Percentiles rank a stretch among this genome's conserved stretches.
These are phyloP conservation scores for Sparidentex hasta DNA, from an alignment of 2,797 vertebrate genomes.

Conservation along the genomic window DNA sequence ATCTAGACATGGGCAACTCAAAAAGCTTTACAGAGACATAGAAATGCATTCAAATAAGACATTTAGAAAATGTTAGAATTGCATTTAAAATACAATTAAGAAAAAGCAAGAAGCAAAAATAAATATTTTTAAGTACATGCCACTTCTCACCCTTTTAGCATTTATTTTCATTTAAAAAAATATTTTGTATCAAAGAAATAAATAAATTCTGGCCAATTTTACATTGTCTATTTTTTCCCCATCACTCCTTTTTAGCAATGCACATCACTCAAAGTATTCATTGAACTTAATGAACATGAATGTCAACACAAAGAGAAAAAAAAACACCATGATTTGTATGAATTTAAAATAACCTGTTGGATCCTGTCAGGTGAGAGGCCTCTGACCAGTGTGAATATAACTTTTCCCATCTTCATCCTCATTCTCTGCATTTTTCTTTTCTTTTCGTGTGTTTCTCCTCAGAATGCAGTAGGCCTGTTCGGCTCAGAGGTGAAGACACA, in stretches of 20 bases:
- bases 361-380: not conserved
- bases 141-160: no score
- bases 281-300: not conserved
- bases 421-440: not conserved
- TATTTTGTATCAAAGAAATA: no score
- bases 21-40: no score
- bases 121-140: no score
- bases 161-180: no score
- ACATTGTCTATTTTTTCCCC: not conserved
- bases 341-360: not conserved
- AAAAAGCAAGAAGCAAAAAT: no score
- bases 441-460: conserved; percentile 29
- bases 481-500: conserved; percentile 88
- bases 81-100: no score
- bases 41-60: no score
- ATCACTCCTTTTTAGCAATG: no score
- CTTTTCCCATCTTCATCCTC: not conserved
- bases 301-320: not conserved
- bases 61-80: no score
- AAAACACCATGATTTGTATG: not conserved
- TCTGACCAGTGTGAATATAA: not conserved
- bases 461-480: conserved; percentile 92
- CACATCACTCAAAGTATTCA: not conserved
- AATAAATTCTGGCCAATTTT: no score
- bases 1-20: no score